Evolutionary conservation across 37 sponge, comb jelly and placozoan genomes (phyloP).

Genomic region (Haliclona indistincta): DNA sequence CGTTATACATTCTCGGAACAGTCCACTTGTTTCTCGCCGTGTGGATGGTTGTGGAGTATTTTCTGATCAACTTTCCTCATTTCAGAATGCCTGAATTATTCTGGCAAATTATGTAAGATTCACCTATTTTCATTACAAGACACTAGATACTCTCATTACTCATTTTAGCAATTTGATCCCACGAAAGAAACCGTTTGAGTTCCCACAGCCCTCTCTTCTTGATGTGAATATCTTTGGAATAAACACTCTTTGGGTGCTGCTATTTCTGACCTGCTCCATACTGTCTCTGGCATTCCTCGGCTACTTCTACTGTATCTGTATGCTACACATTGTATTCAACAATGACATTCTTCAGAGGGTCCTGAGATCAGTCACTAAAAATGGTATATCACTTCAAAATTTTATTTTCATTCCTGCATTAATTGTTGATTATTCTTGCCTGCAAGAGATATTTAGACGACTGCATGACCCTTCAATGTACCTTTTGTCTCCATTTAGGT

Average conservation of each 20-base stretch:
- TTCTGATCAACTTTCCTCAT: slow-evolving; percentile 53
- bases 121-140: no score
- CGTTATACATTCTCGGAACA: slow-evolving; percentile 43
- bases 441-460: neutral
- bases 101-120: no score
- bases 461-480: no score
- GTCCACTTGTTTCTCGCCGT: slow-evolving; percentile 53
- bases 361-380: slow-evolving; percentile 66
- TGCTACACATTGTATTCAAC: slow-evolving; percentile 67
- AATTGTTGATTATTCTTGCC: neutral
- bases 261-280: slow-evolving; percentile 30
- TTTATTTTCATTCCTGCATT: no score
- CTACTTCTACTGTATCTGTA: slow-evolving; percentile 70
- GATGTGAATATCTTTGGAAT: slow-evolving; percentile 28
- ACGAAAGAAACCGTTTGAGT: no score
- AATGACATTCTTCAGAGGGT: slow-evolving; percentile 71
- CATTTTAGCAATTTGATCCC: no score
- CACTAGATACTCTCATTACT: no score
- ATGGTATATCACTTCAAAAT: slow-evolving; percentile 27
- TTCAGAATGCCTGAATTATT: slow-evolving; percentile 35
- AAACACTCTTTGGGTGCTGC: neutral
- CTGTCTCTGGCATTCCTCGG: slow-evolving; percentile 59
- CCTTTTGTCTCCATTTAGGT: slow-evolving; percentile 27
- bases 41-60: slow-evolving; percentile 49
- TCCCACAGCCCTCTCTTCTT: neutral